Conservation (phyloP, 2,888 invertebrate species). For the Aproaerema taeniolella region DNA sequence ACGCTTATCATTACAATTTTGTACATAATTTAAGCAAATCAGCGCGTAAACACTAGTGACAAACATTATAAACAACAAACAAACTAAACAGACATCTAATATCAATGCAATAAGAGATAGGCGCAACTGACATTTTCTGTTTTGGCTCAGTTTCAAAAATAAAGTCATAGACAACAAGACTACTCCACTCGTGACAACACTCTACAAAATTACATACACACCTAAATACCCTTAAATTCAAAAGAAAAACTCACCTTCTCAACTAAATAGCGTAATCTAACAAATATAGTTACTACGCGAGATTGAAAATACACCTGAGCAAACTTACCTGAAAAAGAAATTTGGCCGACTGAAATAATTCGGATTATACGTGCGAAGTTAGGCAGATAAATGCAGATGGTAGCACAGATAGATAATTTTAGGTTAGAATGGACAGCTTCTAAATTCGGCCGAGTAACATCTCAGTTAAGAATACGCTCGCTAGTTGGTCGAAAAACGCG, state of each 20-base stretch:
- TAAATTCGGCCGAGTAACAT: slow-evolving; percentile 36
- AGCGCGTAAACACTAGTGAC: not conserved
- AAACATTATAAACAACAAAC: slow-evolving; percentile 7
- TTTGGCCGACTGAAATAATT: slow-evolving; percentile 19
- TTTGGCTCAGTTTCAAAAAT: slow-evolving; percentile 50
- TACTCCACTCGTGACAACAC: slow-evolving; percentile 25
- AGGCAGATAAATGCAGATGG: slow-evolving; percentile 20
- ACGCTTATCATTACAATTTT: too few relatives aligned
- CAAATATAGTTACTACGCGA: slow-evolving; percentile 16
- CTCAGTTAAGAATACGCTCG: too few relatives aligned
- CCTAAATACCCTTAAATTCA: too few relatives aligned
- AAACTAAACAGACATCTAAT: not conserved
- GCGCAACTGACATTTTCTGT: slow-evolving; percentile 44
- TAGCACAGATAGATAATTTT: not conserved
- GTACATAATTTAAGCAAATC: too few relatives aligned
- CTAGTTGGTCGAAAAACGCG: slow-evolving; percentile 49
- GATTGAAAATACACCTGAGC: slow-evolving; percentile 18
- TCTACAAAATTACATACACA: not conserved
- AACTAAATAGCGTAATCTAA: slow-evolving; percentile 4
- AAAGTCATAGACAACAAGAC: slow-evolving; percentile 43
- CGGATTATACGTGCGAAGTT: slow-evolving; percentile 19
- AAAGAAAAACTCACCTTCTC: slow-evolving; percentile 3
- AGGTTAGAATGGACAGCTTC: slow-evolving; percentile 14
- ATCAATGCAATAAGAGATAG: slow-evolving; percentile 14
- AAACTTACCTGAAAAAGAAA: slow-evolving; percentile 16